phyloP scores from a whole-genome alignment of 2,113 vertebrate genomes.

The Symphodus melops region DNA sequence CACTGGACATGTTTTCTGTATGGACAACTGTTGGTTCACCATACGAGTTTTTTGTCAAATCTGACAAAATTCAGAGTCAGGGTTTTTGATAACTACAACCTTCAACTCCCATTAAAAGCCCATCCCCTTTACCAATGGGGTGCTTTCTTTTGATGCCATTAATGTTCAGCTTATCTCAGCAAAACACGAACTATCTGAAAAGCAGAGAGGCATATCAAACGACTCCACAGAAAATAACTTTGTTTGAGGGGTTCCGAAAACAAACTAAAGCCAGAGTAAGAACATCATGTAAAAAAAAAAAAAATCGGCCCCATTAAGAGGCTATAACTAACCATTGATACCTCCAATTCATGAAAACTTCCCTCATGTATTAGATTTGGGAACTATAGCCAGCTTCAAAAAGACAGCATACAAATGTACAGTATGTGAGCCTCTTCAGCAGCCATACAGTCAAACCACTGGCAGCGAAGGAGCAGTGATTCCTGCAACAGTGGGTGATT shows the following conservation, averaged over 20 bases:
- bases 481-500: constrained; percentile 73
- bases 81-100: too few relatives aligned
- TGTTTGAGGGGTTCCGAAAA: too few relatives aligned
- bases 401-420: constrained; percentile 24
- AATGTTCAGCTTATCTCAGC: background rate
- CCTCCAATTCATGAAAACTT: constrained; percentile 11
- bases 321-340: background rate
- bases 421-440: constrained; percentile 26
- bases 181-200: background rate
- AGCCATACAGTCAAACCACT: constrained; percentile 29
- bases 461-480: constrained; percentile 53
- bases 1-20: too few relatives aligned
- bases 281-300: background rate
- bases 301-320: background rate
- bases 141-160: background rate
- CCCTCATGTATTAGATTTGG: background rate
- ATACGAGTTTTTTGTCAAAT: background rate
- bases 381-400: background rate
- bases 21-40: too few relatives aligned
- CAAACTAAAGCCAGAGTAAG: background rate
- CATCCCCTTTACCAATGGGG: background rate
- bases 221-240: background rate
- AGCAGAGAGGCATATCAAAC: background rate
- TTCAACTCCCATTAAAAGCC: background rate
- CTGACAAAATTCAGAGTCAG: too few relatives aligned